Base-by-base conservation (phyloP, 1,140 invertebrate species). In the Anoplophora glabripennis region DNA sequence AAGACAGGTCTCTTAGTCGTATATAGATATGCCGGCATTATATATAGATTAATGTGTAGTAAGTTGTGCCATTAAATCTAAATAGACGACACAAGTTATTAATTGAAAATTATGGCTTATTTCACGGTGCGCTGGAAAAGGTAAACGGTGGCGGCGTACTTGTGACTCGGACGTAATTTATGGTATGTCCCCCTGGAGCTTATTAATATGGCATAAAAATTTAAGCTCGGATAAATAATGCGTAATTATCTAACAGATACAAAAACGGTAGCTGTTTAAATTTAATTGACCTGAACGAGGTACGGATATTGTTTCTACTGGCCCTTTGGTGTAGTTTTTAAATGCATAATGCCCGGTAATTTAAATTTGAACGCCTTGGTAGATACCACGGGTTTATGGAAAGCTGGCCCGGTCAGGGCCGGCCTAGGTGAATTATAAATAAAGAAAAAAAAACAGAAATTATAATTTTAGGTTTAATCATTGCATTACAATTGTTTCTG, bases 51-150 rank as follows among this genome's bases (percentile, higher is more conserved):
- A 37, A 52, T 52, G 17, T 15, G 34, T 12, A 37, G 34, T 12
- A 36, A 52, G 34, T 34, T 18, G 48, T 52, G 38, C 48, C 33
- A 52, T 52, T 52, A 52, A 52, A 52, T 52, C 48, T 52, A 52
- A 52, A 52, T 52, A 52, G 48, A 52, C 48, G 48, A 34, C 48
- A 52, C 38, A 52, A 52, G 36, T 52, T 52, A 52, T 52, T 52
- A 52, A 52, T 52, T 52, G 48, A 52, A 52, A 52, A 52, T 52
- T 52, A 52, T 52, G 35, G 38, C 48, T 36, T 52, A 37, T 37
- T 52, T 52, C 38, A 34, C 35, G 34, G 48, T 34, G 35, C 35
- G 48, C 15, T 52, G 48, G 48, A 52, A 52, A 52, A 37, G 48
- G 35, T 37, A 37, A 52, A 52, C 48, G 34, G 3, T 28, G 21